Evolutionary conservation across 2,113 vertebrate species (phyloP).

Genomic region (Paratilapia polleni): DNA sequence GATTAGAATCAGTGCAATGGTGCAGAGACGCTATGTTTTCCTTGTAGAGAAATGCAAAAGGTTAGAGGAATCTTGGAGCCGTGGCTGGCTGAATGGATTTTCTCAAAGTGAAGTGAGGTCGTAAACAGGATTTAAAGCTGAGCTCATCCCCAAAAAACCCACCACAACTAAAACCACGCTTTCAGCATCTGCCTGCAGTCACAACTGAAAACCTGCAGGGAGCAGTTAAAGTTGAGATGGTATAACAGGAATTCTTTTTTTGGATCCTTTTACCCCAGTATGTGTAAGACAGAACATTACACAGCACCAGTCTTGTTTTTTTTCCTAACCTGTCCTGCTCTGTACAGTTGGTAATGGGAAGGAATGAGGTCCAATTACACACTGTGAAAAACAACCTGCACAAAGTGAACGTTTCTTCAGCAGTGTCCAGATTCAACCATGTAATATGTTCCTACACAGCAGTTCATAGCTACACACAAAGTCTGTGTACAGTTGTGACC

Average conservation of each 20-base stretch:
- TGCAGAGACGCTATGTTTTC: conserved; percentile 3
- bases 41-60: conserved; percentile 18
- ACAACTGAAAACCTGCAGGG: background rate
- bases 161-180: conserved; percentile 28
- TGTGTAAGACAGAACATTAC: background rate
- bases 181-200: conserved; percentile 24
- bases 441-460: conserved; percentile 26
- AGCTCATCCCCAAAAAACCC: conserved; percentile 27
- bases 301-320: background rate
- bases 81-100: conserved; percentile 14
- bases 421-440: background rate
- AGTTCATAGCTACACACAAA: conserved; percentile 6
- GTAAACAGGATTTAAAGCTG: conserved; percentile 44
- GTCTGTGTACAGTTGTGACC: conserved; percentile 7
- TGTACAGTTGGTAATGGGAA: background rate
- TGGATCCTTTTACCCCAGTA: background rate
- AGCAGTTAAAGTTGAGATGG: background rate
- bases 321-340: background rate
- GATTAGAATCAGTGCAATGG: background rate
- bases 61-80: conserved; percentile 24
- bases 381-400: conserved; percentile 9
- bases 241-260: background rate
- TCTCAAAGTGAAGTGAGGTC: conserved; percentile 23
- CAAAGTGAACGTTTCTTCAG: background rate
- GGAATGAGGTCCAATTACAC: conserved; percentile 16